Conservation (phyloP, 2,113 vertebrate genomes). For the Tetrax tetrax region DNA sequence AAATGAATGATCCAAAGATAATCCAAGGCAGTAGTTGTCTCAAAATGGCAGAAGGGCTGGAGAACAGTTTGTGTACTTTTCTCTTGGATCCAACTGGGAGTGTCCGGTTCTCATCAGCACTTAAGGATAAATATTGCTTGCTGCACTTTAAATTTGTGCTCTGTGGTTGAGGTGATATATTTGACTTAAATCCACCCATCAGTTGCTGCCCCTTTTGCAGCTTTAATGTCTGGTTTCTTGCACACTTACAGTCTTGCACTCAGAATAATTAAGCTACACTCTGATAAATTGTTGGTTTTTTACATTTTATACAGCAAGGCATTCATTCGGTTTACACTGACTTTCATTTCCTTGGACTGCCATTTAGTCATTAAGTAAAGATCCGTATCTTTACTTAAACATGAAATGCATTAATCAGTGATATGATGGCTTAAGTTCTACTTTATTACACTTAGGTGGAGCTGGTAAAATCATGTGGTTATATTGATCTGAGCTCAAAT, state of each 20-base stretch:
- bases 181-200: not conserved
- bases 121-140: not conserved
- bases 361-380: not conserved
- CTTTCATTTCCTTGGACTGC: not conserved
- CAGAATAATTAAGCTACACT: not conserved
- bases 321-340: not conserved
- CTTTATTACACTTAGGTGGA: not conserved
- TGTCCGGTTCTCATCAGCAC: not conserved
- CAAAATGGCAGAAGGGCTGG: not conserved
- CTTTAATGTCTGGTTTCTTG: not conserved
- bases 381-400: not conserved
- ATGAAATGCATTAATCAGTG: not conserved
- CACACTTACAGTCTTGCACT: not conserved
- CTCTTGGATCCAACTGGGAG: not conserved
- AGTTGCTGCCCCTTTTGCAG: not conserved
- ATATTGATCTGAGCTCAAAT: not conserved
- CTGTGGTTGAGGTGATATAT: not conserved
- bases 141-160: not conserved
- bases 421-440: not conserved
- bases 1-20: not conserved
- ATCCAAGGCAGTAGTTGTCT: not conserved
- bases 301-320: not conserved
- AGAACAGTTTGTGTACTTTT: not conserved
- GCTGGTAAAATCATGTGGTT: not conserved
- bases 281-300: not conserved